Evolutionary conservation across 2,888 invertebrate species (phyloP).

Genomic region (Pyralis farinalis): DNA sequence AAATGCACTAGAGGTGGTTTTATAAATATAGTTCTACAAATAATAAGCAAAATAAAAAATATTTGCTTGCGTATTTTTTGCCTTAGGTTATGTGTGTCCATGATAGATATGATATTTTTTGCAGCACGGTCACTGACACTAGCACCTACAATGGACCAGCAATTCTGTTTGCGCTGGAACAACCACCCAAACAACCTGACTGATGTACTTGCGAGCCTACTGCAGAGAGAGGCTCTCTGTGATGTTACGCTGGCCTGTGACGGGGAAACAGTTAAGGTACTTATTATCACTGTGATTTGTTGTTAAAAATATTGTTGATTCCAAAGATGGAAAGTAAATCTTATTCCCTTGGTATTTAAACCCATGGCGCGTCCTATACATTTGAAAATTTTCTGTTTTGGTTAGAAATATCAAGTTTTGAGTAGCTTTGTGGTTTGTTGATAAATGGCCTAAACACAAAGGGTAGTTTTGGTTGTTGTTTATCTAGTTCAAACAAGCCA

Average conservation of each 20-base stretch:
- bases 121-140: slow-evolving; percentile 80
- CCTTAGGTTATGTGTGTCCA: slow-evolving; percentile 1
- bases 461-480: too few relatives aligned
- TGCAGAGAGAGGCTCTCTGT: slow-evolving; percentile 93
- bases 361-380: too few relatives aligned
- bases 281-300: slow-evolving; percentile 32
- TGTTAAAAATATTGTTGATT: too few relatives aligned
- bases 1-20: slow-evolving; percentile 34
- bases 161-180: slow-evolving; percentile 97
- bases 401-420: too few relatives aligned
- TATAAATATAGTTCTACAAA: too few relatives aligned
- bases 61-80: background rate
- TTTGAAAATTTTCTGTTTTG: too few relatives aligned
- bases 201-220: slow-evolving; percentile 92
- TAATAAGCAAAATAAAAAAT: slow-evolving; percentile 18
- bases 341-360: too few relatives aligned
- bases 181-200: slow-evolving; percentile 95
- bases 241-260: slow-evolving; percentile 96
- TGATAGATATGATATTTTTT: slow-evolving; percentile 35
- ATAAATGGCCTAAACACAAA: too few relatives aligned
- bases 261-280: slow-evolving; percentile 92
- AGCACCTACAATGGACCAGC: slow-evolving; percentile 86
- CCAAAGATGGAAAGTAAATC: too few relatives aligned
- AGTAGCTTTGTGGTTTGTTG: too few relatives aligned
- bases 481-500: too few relatives aligned